Conservation (phyloP, 2,113 vertebrate species). For the Dicentrarchus labrax region DNA sequence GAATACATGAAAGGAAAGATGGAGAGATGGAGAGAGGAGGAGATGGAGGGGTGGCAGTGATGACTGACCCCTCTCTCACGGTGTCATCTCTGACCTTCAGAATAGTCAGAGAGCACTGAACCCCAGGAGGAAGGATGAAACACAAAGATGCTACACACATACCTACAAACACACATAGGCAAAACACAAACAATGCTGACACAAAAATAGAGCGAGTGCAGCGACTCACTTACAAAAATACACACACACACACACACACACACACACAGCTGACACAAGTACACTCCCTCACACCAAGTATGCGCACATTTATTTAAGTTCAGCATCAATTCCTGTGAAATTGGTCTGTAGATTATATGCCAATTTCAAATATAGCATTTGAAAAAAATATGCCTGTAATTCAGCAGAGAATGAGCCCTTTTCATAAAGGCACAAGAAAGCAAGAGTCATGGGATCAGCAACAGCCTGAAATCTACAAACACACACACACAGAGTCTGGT, state of each 20-base stretch:
- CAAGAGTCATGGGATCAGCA: conserved; percentile 53
- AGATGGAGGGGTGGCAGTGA: conserved; percentile 71
- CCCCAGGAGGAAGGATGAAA: conserved; percentile 72
- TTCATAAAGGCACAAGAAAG: conserved; percentile 64
- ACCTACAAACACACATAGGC: background rate
- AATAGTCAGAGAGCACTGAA: conserved; percentile 62
- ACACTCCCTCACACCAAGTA: conserved; percentile 13
- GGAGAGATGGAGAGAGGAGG: conserved; percentile 66
- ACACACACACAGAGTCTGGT: conserved; percentile 55
- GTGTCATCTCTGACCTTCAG: conserved; percentile 79
- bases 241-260: background rate
- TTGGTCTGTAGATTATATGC: conserved; percentile 45
- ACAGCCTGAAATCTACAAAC: conserved; percentile 27
- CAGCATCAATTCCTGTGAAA: conserved; percentile 48
- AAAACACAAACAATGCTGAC: conserved; percentile 57
- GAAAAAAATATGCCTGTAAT: conserved; percentile 60
- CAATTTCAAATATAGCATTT: conserved; percentile 65
- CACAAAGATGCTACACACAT: conserved; percentile 54
- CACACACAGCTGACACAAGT: conserved; percentile 8
- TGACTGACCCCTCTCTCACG: conserved; percentile 80
- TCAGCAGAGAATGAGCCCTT: conserved; percentile 65
- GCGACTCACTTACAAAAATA: conserved; percentile 10
- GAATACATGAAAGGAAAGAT: conserved; percentile 80
- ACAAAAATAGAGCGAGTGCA: conserved; percentile 44
- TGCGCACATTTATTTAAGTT: conserved; percentile 50